Conservation (phyloP, 2,888 invertebrate genomes). For the Volucella inanis region DNA sequence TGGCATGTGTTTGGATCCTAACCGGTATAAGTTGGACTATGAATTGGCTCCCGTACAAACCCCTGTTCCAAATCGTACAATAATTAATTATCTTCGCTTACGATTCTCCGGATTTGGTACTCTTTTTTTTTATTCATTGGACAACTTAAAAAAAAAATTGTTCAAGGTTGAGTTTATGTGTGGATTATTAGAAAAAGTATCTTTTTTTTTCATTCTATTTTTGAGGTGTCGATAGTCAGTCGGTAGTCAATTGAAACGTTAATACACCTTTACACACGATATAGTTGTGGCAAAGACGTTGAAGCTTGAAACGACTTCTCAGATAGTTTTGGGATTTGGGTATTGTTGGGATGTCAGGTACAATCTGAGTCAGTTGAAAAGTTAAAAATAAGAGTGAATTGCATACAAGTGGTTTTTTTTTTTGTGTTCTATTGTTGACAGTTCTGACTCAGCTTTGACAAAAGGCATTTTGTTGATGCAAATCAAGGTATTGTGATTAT, state of each 20-base stretch:
- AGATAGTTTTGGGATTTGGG: too few species aligned
- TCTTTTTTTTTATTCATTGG: conserved; percentile 14
- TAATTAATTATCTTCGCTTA: conserved; percentile 43
- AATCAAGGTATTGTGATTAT: too few species aligned
- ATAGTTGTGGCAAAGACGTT: too few species aligned
- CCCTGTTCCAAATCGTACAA: conserved; percentile 6
- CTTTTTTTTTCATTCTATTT: conserved; percentile 38
- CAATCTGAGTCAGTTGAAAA: too few species aligned
- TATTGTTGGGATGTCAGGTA: too few species aligned
- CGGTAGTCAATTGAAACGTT: conserved; percentile 21
- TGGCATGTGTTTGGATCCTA: conserved; percentile 13
- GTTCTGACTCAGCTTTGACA: too few species aligned
- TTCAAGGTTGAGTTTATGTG: conserved; percentile 55
- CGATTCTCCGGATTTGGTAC: background rate
- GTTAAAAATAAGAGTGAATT: too few species aligned
- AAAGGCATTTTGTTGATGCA: too few species aligned
- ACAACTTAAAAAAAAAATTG: conserved; percentile 19
- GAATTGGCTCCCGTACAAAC: background rate
- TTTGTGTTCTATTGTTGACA: too few species aligned
- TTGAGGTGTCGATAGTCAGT: conserved; percentile 6
- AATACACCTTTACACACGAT: conserved; percentile 40
- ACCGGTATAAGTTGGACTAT: background rate
- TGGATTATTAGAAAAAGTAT: conserved; percentile 54
- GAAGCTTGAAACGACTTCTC: too few species aligned
- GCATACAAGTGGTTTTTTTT: too few species aligned